These are phyloP conservation scores for Oreochromis aureus DNA, from an alignment of 2,113 vertebrate species.

Conservation along the genomic window DNA sequence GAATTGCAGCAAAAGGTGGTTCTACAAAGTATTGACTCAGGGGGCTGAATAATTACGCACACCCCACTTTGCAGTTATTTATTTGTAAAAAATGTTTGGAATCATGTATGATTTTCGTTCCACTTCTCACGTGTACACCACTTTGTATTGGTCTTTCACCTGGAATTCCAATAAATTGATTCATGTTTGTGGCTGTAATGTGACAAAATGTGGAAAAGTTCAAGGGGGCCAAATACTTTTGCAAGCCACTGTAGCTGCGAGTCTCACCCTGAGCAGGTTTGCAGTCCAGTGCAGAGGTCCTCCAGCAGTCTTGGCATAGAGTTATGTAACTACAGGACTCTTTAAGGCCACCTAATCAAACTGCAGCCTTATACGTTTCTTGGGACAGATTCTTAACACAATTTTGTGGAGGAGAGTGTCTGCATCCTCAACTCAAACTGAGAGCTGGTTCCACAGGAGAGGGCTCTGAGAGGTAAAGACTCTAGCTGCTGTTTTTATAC, in stretches of 20 bases:
- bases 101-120: too few species aligned
- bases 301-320: neutral
- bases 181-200: too few species aligned
- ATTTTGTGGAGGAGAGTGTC: neutral
- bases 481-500: neutral
- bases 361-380: neutral
- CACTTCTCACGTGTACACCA: too few species aligned
- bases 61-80: too few species aligned
- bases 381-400: neutral
- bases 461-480: neutral
- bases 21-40: too few species aligned
- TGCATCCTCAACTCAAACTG: neutral
- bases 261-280: neutral
- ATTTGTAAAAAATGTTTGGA: too few species aligned
- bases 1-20: too few species aligned
- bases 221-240: too few species aligned
- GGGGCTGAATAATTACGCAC: too few species aligned
- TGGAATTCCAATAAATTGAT: too few species aligned
- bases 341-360: neutral
- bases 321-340: neutral
- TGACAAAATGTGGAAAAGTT: too few species aligned
- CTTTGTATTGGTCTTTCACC: too few species aligned
- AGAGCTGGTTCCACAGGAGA: neutral
- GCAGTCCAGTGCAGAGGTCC: neutral
- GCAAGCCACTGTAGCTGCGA: neutral